Percentiles rank a stretch among this genome's conserved stretches.
phyloP scores from a whole-genome alignment of 2,113 vertebrate species.

The Capreolus pygargus region DNA sequence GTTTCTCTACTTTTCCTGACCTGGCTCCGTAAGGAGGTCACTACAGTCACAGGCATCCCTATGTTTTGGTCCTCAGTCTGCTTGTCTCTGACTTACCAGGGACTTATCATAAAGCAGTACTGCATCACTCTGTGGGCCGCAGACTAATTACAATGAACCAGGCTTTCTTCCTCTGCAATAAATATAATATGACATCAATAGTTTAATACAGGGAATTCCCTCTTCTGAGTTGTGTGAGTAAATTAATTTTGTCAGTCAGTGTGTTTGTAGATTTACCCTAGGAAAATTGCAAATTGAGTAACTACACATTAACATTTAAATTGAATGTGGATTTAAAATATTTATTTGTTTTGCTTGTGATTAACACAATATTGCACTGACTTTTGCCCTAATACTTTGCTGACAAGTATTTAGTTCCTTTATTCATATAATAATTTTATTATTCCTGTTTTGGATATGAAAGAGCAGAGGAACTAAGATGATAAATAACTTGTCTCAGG shows the following conservation, averaged over 20 bases:
- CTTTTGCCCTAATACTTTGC: not conserved
- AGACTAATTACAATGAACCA: not conserved
- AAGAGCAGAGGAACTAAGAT: not conserved
- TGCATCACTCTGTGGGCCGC: accelerated
- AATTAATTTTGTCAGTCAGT: not conserved
- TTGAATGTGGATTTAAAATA: not conserved
- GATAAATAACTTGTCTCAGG: not conserved
- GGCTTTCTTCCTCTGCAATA: not conserved
- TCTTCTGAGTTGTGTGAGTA: not conserved
- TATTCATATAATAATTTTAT: not conserved
- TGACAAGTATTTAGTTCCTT: not conserved
- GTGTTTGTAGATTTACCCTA: not conserved
- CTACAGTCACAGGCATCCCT: not conserved
- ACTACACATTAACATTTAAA: not conserved
- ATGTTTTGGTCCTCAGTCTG: not conserved
- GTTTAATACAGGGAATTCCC: not conserved
- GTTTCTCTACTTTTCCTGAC: not conserved
- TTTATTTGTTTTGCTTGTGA: not conserved
- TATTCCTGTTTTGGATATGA: not conserved
- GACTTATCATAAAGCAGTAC: not conserved
- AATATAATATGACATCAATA: not conserved
- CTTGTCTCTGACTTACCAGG: not conserved
- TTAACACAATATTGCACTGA: not conserved
- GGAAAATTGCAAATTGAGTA: not conserved
- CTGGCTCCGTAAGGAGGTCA: not conserved